Percentiles rank a stretch among this genome's conserved stretches.
These are phyloP conservation scores for Megaceryle torquata DNA, from an alignment of 2,113 vertebrate genomes.

Conservation along the genomic window DNA sequence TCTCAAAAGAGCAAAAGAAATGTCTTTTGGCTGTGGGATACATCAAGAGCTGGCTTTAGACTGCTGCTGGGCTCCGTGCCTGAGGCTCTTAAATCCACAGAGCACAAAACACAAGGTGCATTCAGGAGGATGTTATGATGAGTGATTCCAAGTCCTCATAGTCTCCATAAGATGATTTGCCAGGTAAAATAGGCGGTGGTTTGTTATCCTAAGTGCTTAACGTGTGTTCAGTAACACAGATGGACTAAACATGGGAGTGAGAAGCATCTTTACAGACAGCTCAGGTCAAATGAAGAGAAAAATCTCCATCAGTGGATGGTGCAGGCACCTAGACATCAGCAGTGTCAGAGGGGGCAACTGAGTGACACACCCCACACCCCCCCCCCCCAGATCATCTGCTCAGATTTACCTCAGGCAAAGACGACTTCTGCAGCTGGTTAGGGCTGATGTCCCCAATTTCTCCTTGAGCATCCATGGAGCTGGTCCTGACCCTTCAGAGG, in stretches of 20 bases:
- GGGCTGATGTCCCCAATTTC: not conserved
- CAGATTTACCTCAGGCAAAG: not conserved
- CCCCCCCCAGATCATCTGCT: not conserved
- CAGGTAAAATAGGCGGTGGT: not conserved
- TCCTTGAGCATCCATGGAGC: not conserved
- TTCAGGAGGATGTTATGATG: not conserved
- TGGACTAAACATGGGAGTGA: not conserved
- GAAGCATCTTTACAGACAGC: not conserved
- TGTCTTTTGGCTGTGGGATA: accelerated
- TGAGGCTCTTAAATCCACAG: not conserved
- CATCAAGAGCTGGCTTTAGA: not conserved
- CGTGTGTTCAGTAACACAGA: not conserved
- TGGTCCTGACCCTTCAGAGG: accelerated
- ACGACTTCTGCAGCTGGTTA: not conserved
- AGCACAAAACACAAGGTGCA: not conserved
- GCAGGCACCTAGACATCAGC: not conserved
- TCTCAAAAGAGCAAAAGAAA: not conserved
- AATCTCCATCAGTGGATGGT: not conserved
- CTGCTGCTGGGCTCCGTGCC: not conserved
- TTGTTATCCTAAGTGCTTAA: not conserved
- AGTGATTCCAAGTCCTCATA: not conserved
- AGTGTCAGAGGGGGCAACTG: not conserved
- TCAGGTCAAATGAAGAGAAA: not conserved
- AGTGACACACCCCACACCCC: too few relatives aligned
- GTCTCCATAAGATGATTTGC: not conserved